Evolutionary conservation across 2,113 vertebrate genomes (phyloP).

Genomic region (Hepsetus odoe): DNA sequence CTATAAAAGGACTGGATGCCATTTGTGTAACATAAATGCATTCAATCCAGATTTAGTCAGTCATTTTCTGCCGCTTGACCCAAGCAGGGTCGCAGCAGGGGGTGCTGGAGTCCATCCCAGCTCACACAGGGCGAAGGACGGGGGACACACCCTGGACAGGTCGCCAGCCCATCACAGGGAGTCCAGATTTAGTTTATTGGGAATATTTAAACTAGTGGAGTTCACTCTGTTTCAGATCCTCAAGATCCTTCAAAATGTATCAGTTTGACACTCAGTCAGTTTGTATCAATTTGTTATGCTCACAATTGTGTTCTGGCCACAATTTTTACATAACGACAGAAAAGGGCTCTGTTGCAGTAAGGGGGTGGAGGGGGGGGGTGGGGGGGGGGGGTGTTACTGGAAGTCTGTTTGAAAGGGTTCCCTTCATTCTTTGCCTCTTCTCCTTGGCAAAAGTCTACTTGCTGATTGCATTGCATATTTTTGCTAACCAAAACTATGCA

Average conservation of each 20-base stretch:
- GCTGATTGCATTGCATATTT: conserved; percentile 39
- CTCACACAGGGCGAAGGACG: too few relatives aligned
- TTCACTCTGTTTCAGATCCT: background rate
- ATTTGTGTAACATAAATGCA: background rate
- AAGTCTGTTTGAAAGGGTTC: conserved; percentile 48
- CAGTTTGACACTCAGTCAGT: background rate
- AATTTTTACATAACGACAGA: conserved; percentile 21
- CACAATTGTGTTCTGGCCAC: background rate
- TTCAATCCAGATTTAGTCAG: background rate
- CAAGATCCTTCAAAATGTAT: conserved; percentile 26
- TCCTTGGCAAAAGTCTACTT: conserved; percentile 34
- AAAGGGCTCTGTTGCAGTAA: conserved; percentile 42
- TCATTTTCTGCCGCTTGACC: too few relatives aligned
- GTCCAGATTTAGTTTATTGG: background rate
- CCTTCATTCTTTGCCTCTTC: conserved; percentile 48
- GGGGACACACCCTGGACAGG: too few relatives aligned
- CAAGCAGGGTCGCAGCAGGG: too few relatives aligned
- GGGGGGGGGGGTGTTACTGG: conserved; percentile 42
- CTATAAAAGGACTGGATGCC: background rate
- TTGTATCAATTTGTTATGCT: background rate
- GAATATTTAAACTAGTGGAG: background rate
- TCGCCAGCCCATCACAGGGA: too few relatives aligned
- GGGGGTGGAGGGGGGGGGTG: too few relatives aligned
- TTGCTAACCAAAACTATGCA: conserved; percentile 28
- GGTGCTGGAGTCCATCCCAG: too few relatives aligned